Percentiles rank a stretch among this genome's conserved stretches.
phyloP scores from a whole-genome alignment of 2,797 vertebrate genomes.

The Peromyscus attwateri region DNA sequence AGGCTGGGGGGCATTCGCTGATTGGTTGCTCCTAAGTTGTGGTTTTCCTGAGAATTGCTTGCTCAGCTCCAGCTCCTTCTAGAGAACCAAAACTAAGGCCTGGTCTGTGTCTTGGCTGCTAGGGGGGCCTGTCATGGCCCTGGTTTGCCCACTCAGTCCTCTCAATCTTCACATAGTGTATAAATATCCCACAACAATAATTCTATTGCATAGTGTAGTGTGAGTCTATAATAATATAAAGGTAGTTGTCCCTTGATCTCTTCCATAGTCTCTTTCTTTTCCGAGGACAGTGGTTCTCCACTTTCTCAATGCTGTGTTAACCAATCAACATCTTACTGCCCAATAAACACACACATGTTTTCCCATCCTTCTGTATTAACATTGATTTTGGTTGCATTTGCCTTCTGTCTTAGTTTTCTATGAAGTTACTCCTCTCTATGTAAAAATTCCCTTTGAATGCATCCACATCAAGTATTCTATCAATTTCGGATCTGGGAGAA shows the following conservation, averaged over 20 bases:
- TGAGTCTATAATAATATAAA: neutral
- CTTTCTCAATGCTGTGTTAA: neutral
- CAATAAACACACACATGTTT: constrained; percentile 16
- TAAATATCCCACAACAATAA: neutral
- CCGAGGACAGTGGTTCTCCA: neutral
- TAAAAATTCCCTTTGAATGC: constrained; percentile 28
- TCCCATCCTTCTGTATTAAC: neutral
- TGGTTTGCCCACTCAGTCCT: no score
- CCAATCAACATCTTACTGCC: neutral
- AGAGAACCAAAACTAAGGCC: no score
- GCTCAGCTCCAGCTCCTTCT: no score
- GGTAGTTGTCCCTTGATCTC: neutral
- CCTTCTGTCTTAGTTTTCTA: constrained; percentile 17
- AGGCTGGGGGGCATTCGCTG: no score
- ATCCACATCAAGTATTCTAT: constrained; percentile 25
- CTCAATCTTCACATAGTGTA: neutral
- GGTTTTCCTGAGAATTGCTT: no score
- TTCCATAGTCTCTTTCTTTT: constrained; percentile 27
- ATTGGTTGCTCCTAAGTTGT: no score
- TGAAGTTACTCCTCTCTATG: neutral
- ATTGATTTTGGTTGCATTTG: neutral
- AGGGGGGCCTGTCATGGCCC: no score
- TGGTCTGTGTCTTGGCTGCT: no score
- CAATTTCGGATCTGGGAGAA: neutral
- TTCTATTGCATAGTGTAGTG: neutral